Percentiles rank a stretch among this genome's conserved stretches.
Evolutionary conservation across 2,797 vertebrate genomes (phyloP).

Genomic region (Prunella strophiata): DNA sequence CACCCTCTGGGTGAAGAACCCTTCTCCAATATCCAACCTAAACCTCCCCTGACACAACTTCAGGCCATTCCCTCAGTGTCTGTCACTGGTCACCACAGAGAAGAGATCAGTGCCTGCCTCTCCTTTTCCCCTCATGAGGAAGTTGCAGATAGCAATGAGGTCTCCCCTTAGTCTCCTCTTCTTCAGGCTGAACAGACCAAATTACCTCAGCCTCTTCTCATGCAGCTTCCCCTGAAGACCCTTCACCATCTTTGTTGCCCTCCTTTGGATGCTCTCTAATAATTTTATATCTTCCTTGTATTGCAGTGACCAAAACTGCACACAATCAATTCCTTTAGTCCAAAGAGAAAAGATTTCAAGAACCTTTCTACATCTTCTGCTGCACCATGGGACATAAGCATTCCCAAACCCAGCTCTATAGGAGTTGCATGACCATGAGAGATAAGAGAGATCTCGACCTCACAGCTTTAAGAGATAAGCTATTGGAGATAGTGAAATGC

Average conservation of each 20-base stretch:
- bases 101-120: neutral
- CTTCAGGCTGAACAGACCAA: neutral
- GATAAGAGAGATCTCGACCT: neutral
- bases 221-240: fast-evolving
- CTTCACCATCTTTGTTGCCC: neutral
- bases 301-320: neutral
- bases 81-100: no score
- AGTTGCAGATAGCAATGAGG: neutral
- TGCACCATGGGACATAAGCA: neutral
- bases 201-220: neutral
- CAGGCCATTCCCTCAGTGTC: fast-evolving
- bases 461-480: neutral
- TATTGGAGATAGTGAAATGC: neutral
- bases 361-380: neutral
- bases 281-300: neutral
- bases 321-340: neutral
- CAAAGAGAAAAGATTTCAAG: neutral
- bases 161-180: neutral
- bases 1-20: neutral
- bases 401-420: neutral
- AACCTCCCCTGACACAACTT: neutral
- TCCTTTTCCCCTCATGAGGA: neutral
- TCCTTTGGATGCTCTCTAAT: neutral
- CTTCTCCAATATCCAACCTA: neutral
- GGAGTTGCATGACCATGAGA: no score